Evolutionary conservation across 2,113 vertebrate species (phyloP).

Genomic region (Formicarius rufipectus): DNA sequence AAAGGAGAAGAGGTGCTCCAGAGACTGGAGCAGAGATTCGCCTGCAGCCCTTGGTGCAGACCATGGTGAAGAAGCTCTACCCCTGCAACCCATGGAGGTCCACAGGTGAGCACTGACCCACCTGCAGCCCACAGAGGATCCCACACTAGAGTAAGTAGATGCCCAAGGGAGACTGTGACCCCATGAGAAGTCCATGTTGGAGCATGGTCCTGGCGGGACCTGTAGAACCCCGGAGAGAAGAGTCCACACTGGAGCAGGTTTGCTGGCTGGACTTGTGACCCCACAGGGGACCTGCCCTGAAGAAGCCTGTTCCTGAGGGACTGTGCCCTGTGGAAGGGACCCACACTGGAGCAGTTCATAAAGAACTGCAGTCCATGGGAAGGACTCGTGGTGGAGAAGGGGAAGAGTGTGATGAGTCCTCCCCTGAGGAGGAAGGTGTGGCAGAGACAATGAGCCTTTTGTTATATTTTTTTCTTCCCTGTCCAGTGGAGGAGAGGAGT

Average conservation of each 20-base stretch:
- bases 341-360: neutral
- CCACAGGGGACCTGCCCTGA: neutral
- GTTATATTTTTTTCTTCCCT: neutral
- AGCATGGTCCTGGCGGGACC: neutral
- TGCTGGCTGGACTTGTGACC: neutral
- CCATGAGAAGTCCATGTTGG: neutral
- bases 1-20: neutral
- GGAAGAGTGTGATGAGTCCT: neutral
- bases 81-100: neutral
- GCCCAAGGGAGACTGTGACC: fast-evolving
- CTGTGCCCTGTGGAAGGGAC: neutral
- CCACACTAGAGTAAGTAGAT: neutral
- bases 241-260: neutral
- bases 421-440: neutral
- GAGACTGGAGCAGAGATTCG: neutral
- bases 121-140: neutral
- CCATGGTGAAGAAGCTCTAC: neutral
- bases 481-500: neutral
- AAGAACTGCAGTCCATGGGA: neutral
- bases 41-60: fast-evolving
- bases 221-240: neutral
- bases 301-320: neutral
- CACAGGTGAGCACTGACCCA: too few species aligned
- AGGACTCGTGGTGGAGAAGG: neutral
- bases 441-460: neutral